Conservation (phyloP, 2,888 invertebrate species). For the Conomelus anceps region DNA sequence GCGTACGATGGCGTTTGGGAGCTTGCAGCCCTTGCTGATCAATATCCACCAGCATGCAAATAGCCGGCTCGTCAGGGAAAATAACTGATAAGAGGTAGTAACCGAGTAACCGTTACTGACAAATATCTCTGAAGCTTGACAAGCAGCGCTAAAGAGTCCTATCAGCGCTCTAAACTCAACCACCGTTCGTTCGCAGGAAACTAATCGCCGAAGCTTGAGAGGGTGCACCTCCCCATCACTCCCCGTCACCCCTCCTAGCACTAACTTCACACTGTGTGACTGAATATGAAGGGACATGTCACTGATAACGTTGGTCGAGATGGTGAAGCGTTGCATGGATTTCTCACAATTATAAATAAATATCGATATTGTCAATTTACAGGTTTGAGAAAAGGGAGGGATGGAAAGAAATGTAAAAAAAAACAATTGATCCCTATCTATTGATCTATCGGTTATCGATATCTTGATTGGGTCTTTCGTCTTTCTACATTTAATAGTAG, state of each 20-base stretch:
- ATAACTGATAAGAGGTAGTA: background rate
- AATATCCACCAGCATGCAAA: slow-evolving; percentile 11
- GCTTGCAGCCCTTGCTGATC: background rate
- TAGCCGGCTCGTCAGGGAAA: background rate
- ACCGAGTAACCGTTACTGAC: background rate
- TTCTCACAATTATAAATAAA: background rate
- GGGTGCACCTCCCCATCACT: background rate
- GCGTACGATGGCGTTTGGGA: background rate
- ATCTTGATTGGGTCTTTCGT: too few relatives aligned
- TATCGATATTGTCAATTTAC: background rate
- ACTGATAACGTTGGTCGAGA: background rate
- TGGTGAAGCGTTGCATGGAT: too few relatives aligned
- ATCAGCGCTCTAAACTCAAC: too few relatives aligned
- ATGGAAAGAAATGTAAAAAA: too few relatives aligned
- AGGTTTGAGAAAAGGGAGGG: background rate
- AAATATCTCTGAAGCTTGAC: background rate
- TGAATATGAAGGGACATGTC: too few relatives aligned
- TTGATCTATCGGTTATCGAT: too few relatives aligned
- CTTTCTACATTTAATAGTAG: too few relatives aligned
- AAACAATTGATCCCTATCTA: too few relatives aligned
- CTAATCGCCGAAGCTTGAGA: too few relatives aligned
- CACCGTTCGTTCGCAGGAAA: too few relatives aligned
- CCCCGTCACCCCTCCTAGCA: background rate
- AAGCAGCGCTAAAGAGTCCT: background rate
- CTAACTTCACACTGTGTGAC: background rate